Conservation (phyloP, 2,797 vertebrate genomes). For the Myotis pilosus region DNA sequence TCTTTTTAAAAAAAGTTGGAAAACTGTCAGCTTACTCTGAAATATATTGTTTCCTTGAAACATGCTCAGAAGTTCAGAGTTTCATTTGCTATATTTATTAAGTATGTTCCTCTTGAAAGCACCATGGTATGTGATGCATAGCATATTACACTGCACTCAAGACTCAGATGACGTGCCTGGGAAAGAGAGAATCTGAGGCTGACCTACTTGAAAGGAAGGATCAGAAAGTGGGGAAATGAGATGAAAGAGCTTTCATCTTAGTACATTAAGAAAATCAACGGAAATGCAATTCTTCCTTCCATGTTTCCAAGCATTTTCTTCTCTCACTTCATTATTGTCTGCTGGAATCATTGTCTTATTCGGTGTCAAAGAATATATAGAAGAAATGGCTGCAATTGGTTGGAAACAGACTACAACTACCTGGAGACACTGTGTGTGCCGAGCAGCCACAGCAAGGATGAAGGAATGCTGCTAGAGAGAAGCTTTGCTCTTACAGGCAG, state of each 20-base stretch:
- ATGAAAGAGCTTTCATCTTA: conserved; percentile 19
- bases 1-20: conserved; percentile 48
- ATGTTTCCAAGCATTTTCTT: background rate
- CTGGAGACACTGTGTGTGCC: background rate
- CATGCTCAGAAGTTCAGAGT: conserved; percentile 51
- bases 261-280: conserved; percentile 14
- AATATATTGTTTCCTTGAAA: conserved; percentile 65
- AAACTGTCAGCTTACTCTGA: conserved; percentile 49
- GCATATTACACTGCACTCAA: background rate
- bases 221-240: background rate
- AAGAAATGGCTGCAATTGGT: conserved; percentile 14
- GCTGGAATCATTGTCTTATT: background rate
- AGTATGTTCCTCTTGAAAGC: conserved; percentile 31
- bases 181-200: conserved; percentile 38
- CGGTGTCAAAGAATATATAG: background rate
- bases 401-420: background rate
- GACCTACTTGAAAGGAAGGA: conserved; percentile 27
- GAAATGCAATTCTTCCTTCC: background rate
- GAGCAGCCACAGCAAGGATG: background rate
- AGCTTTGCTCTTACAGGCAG: background rate
- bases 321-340: background rate
- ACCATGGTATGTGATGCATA: conserved; percentile 34
- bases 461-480: conserved; percentile 20
- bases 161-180: conserved; percentile 14
- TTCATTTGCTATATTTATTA: conserved; percentile 38